These are phyloP conservation scores for Tinamus major DNA, from an alignment of 2,797 vertebrate species.

Conservation along the genomic window DNA sequence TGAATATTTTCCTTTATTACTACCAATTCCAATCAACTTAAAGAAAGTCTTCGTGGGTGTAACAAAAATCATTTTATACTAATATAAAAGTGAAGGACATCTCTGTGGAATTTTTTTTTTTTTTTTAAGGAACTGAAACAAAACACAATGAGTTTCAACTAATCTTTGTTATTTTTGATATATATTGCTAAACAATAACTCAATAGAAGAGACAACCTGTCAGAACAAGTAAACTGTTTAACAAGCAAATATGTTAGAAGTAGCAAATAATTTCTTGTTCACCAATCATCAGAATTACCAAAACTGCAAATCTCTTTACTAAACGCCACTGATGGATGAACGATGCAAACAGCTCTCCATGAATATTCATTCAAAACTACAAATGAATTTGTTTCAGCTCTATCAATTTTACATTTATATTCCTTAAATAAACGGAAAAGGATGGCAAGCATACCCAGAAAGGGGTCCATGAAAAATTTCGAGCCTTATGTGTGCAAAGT, in stretches of 20 bases:
- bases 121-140: not conserved
- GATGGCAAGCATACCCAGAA: not conserved
- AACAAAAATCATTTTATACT: not conserved
- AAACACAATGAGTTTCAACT: not conserved
- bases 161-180: not conserved
- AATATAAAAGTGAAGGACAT: not conserved
- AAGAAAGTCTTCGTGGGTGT: not conserved
- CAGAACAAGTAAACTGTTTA: constrained; percentile 34
- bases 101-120: not conserved
- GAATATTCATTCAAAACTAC: not conserved
- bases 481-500: not conserved
- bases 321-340: not conserved
- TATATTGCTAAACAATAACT: constrained; percentile 6
- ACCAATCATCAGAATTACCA: not conserved
- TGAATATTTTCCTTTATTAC: not conserved
- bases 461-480: not conserved
- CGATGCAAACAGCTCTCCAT: not conserved
- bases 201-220: not conserved
- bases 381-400: not conserved
- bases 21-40: not conserved
- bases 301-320: not conserved
- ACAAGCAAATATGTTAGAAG: not conserved
- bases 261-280: constrained; percentile 7
- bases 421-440: not conserved
- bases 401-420: not conserved